Evolutionary conservation across 2,888 invertebrate species (phyloP).

Genomic region (Acronicta aceris): DNA sequence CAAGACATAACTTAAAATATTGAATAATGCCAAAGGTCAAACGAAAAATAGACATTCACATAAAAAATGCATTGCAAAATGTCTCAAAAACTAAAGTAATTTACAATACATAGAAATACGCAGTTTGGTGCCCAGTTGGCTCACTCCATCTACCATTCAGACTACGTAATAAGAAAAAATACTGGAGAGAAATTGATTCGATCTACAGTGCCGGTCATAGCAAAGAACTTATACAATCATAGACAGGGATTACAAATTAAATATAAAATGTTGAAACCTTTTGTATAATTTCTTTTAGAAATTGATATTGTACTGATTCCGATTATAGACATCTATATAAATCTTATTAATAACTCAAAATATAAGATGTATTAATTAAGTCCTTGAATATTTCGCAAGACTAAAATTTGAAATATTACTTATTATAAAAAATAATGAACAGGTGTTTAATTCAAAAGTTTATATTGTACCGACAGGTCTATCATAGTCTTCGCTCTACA

Average conservation of each 20-base stretch:
- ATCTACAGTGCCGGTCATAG: slow-evolving; percentile 61
- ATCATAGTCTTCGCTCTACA: slow-evolving; percentile 58
- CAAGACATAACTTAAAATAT: no score
- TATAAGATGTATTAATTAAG: neutral
- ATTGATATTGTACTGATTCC: neutral
- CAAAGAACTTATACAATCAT: slow-evolving; percentile 53
- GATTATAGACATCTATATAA: neutral
- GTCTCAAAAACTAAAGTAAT: slow-evolving; percentile 31
- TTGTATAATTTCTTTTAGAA: neutral
- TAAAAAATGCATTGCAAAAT: slow-evolving; percentile 3
- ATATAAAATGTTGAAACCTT: slow-evolving; percentile 2
- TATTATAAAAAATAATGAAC: slow-evolving; percentile 2
- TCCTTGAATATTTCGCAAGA: slow-evolving; percentile 1
- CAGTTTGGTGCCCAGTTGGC: slow-evolving; percentile 62
- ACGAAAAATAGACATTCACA: neutral
- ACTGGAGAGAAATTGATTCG: slow-evolving; percentile 77
- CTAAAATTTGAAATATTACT: slow-evolving; percentile 4
- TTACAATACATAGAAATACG: slow-evolving; percentile 23
- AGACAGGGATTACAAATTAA: slow-evolving; percentile 50
- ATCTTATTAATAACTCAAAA: neutral
- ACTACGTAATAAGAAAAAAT: slow-evolving; percentile 67
- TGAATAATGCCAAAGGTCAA: slow-evolving; percentile 6
- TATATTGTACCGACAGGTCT: slow-evolving; percentile 32
- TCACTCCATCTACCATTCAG: slow-evolving; percentile 64
- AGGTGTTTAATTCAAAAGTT: slow-evolving; percentile 19